These are phyloP conservation scores for Venustoraphidia nigricollis DNA, from an alignment of 2,888 invertebrate species.

Conservation along the genomic window DNA sequence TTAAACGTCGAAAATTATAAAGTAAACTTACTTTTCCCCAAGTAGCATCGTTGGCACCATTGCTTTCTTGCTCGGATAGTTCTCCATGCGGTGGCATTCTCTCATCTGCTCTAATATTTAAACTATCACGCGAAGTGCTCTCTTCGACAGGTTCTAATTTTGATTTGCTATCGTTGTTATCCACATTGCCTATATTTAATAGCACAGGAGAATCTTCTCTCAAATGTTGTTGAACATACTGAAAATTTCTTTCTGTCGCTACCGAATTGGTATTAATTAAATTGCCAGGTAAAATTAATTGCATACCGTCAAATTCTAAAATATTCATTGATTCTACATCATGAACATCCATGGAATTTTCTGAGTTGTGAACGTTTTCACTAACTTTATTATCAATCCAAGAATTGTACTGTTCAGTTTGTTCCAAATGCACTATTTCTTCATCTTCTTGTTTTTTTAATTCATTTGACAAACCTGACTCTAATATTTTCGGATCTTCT, in stretches of 20 bases:
- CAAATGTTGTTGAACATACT: conserved; percentile 14
- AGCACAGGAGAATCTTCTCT: conserved; percentile 20
- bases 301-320: conserved; percentile 34
- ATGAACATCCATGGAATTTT: conserved; percentile 22
- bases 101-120: conserved; percentile 73
- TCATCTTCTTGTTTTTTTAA: too few relatives aligned
- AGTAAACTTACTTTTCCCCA: conserved; percentile 50
- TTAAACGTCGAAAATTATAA: conserved; percentile 2
- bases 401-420: too few relatives aligned
- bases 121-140: conserved; percentile 26
- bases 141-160: conserved; percentile 25
- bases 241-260: conserved; percentile 23
- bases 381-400: neutral
- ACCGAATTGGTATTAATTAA: conserved; percentile 21
- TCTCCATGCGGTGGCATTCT: conserved; percentile 79
- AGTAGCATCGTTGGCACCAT: conserved; percentile 62
- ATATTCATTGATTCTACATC: conserved; percentile 29
- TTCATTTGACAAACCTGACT: too few relatives aligned
- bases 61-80: conserved; percentile 74
- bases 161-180: conserved; percentile 20
- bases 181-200: conserved; percentile 23
- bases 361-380: neutral
- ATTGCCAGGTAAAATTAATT: conserved; percentile 22
- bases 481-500: too few relatives aligned
- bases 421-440: too few relatives aligned